phyloP scores from a whole-genome alignment of 2,113 vertebrate species.

The Plecturocebus donacophilus region DNA sequence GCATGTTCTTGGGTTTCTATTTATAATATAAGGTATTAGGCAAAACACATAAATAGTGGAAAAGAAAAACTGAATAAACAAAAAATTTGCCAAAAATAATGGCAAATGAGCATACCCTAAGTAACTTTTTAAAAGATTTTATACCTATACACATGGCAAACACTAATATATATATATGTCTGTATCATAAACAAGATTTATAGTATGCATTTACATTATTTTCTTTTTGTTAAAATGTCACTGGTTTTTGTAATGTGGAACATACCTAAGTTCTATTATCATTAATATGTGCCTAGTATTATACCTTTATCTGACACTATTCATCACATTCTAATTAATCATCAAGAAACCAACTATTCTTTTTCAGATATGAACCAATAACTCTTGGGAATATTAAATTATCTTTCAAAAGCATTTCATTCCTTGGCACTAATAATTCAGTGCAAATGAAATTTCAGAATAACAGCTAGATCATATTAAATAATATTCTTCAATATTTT shows the following conservation, averaged over 20 bases:
- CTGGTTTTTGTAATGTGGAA: conserved; percentile 59
- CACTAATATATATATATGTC: conserved; percentile 45
- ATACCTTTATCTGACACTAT: conserved; percentile 75
- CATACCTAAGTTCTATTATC: conserved; percentile 61
- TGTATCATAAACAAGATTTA: conserved; percentile 62
- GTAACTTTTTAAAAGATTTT: not conserved
- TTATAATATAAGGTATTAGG: not conserved
- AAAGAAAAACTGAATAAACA: not conserved
- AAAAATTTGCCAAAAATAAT: not conserved
- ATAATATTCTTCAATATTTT: conserved; percentile 71
- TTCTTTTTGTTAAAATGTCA: conserved; percentile 50
- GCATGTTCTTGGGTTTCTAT: not conserved
- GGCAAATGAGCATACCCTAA: not conserved
- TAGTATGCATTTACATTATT: conserved; percentile 27
- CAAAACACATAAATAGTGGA: not conserved
- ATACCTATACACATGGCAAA: not conserved
- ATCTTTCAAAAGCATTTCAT: conserved; percentile 84
- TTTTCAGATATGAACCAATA: conserved; percentile 80
- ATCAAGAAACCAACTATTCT: conserved; percentile 77
- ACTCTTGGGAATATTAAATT: conserved; percentile 83
- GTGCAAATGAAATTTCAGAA: conserved; percentile 81
- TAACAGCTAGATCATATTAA: conserved; percentile 75
- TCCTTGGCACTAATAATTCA: conserved; percentile 83
- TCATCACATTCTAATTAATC: conserved; percentile 84
- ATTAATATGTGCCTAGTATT: conserved; percentile 77